A percentile compares a stretch with the other conserved stretches of the same genome.
Conservation (phyloP, 1,140 invertebrate genomes). For the Eumaeus atala region DNA sequence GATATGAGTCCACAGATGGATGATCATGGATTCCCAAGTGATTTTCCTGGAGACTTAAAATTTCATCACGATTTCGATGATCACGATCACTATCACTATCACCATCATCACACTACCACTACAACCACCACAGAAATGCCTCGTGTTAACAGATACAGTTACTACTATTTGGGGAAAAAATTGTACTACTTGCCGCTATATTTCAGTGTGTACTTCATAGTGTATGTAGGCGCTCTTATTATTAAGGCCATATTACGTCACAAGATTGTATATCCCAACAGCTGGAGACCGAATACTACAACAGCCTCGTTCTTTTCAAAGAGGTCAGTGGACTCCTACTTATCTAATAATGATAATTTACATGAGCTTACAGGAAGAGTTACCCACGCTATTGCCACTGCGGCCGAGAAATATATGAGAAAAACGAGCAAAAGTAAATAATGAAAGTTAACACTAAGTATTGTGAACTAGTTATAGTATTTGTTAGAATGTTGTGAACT, state of each 20-base stretch:
- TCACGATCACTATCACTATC: constrained; percentile 52
- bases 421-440: constrained; percentile 35
- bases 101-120: constrained; percentile 63
- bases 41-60: constrained; percentile 68
- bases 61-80: constrained; percentile 66
- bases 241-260: constrained; percentile 86
- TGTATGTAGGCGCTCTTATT: constrained; percentile 85
- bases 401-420: constrained; percentile 56
- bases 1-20: constrained; percentile 40
- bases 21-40: constrained; percentile 57
- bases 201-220: constrained; percentile 88
- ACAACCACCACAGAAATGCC: constrained; percentile 78
- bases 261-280: constrained; percentile 76
- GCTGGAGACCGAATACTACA: constrained; percentile 53
- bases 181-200: constrained; percentile 88
- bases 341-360: constrained; percentile 46
- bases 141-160: constrained; percentile 84
- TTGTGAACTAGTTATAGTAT: constrained; percentile 1
- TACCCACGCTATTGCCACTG: constrained; percentile 49
- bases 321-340: constrained; percentile 52
- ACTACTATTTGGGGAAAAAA: constrained; percentile 87
- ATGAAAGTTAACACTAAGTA: constrained; percentile 5
- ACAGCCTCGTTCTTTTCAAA: constrained; percentile 60
- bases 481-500: constrained; percentile 50
- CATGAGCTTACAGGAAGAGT: constrained; percentile 58